These are phyloP conservation scores for Malurus melanocephalus DNA, from an alignment of 2,113 vertebrate genomes.

Conservation along the genomic window DNA sequence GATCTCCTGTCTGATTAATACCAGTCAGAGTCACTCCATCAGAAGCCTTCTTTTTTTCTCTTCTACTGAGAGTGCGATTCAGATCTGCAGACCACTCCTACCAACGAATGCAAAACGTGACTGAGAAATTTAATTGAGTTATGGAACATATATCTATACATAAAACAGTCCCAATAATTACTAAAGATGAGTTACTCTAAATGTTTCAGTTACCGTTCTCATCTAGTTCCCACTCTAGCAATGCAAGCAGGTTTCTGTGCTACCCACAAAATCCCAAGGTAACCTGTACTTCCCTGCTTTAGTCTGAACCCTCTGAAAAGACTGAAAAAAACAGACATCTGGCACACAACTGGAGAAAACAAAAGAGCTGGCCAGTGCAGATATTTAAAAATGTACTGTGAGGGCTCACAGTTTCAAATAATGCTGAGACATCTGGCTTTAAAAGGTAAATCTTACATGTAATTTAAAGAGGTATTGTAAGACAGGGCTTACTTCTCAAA, in stretches of 20 bases:
- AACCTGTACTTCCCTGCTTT: background rate
- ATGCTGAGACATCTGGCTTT: background rate
- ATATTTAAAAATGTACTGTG: background rate
- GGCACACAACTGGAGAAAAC: background rate
- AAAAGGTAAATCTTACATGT: background rate
- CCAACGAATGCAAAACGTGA: background rate
- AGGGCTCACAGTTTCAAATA: background rate
- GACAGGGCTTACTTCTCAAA: background rate
- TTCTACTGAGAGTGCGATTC: conserved; percentile 89
- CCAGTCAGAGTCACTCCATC: conserved; percentile 92
- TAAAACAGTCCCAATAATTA: background rate
- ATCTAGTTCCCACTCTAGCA: background rate
- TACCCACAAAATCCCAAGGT: background rate
- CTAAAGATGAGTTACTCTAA: background rate
- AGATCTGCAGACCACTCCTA: conserved; percentile 95
- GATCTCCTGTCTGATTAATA: conserved; percentile 90
- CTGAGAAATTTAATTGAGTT: background rate
- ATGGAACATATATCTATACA: background rate
- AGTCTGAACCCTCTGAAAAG: background rate
- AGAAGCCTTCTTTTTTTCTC: conserved; percentile 88
- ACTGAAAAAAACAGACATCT: background rate
- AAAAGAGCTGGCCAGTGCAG: background rate
- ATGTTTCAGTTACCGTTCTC: background rate
- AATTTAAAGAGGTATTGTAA: background rate
- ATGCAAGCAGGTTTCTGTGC: background rate